Evolutionary conservation across 92 coral and sea anemone genomes (phyloP).

Genomic region (Parazoanthus swiftii): DNA sequence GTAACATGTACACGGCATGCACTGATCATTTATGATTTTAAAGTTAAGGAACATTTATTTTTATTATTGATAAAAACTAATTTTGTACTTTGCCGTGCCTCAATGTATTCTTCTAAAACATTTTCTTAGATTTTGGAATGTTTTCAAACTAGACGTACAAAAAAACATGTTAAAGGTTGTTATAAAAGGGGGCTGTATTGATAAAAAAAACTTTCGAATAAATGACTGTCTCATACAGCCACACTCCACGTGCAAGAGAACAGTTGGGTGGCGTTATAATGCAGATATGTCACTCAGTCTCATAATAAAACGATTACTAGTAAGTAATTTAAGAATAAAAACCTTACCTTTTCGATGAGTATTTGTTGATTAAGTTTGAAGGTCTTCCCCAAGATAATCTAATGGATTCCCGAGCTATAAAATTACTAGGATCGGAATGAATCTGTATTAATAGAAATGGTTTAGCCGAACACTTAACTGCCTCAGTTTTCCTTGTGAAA

Average conservation of each 20-base stretch:
- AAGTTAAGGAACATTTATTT: too few species aligned
- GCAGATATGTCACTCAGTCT: not conserved
- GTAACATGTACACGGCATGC: too few species aligned
- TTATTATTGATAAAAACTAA: too few species aligned
- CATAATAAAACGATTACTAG: not conserved
- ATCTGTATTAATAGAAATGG: conserved; percentile 50
- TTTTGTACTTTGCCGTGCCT: too few species aligned
- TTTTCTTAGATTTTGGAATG: too few species aligned
- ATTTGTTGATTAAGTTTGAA: not conserved
- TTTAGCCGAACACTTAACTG: conserved; percentile 28
- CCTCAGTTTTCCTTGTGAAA: not conserved
- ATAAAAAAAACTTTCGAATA: too few species aligned
- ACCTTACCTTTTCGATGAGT: not conserved
- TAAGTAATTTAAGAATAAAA: not conserved
- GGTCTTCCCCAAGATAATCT: conserved; percentile 54
- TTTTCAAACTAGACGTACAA: too few species aligned
- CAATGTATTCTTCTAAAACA: too few species aligned
- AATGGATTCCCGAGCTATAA: conserved; percentile 47
- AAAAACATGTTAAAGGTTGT: too few species aligned
- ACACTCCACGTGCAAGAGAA: not conserved
- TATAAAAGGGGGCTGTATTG: too few species aligned
- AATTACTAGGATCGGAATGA: conserved; percentile 46
- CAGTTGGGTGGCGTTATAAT: not conserved
- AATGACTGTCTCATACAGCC: too few species aligned
- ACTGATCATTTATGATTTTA: too few species aligned